These are phyloP conservation scores for Muntiacus reevesi DNA, from an alignment of 2,113 vertebrate genomes.

Conservation along the genomic window DNA sequence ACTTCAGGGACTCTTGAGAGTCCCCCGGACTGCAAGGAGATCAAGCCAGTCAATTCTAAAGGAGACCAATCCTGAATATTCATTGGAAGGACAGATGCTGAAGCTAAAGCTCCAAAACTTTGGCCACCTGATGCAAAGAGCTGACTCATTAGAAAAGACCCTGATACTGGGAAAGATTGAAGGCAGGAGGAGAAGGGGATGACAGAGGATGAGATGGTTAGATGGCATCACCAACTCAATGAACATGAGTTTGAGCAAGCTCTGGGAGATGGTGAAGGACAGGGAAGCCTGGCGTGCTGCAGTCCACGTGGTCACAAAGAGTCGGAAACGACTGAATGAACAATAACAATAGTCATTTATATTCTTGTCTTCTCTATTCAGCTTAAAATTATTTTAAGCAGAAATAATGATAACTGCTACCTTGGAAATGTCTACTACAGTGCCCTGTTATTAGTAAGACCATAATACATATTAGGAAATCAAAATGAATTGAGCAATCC, in stretches of 20 bases:
- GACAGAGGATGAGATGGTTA: neutral
- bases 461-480: neutral
- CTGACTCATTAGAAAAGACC: no score
- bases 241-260: neutral
- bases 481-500: neutral
- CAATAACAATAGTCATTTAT: neutral
- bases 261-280: neutral
- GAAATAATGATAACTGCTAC: conserved; percentile 1
- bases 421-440: conserved; percentile 1
- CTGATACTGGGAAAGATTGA: neutral
- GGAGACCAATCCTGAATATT: neutral
- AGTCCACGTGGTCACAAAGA: neutral
- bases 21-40: neutral
- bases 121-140: neutral
- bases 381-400: conserved; percentile 24
- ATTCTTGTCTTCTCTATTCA: neutral
- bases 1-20: neutral
- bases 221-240: neutral
- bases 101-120: neutral
- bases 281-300: neutral
- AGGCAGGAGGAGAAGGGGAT: neutral
- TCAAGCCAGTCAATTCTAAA: neutral
- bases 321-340: neutral
- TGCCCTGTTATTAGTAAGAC: neutral
- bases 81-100: neutral